Evolutionary conservation across 2,113 vertebrate species (phyloP).

Genomic region (Megalops atlanticus): DNA sequence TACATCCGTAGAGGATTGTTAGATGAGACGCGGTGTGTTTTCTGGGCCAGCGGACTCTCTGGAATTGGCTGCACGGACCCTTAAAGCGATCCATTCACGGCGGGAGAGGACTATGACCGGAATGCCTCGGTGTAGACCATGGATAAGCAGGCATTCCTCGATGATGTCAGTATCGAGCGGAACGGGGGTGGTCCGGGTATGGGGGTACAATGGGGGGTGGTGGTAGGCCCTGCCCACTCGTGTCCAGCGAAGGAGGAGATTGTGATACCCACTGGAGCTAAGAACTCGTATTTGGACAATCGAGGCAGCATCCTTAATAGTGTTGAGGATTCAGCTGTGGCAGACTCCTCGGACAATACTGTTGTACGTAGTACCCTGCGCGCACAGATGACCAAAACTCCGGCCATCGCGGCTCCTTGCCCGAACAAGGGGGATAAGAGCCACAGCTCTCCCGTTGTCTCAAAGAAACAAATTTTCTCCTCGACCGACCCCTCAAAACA

Average conservation of each 20-base stretch:
- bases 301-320: neutral
- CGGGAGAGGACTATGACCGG: slow-evolving; percentile 62
- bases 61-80: slow-evolving; percentile 37
- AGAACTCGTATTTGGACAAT: slow-evolving; percentile 30
- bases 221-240: slow-evolving; percentile 4
- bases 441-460: neutral
- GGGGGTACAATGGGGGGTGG: neutral
- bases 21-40: slow-evolving; percentile 48
- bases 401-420: neutral
- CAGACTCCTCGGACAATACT: neutral
- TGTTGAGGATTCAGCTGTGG: no score
- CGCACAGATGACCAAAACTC: slow-evolving; percentile 52
- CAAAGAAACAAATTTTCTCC: slow-evolving; percentile 16
- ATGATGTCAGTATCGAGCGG: slow-evolving; percentile 15
- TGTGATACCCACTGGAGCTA: slow-evolving; percentile 24
- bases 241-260: slow-evolving; percentile 34
- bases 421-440: slow-evolving; percentile 22
- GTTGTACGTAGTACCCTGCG: neutral
- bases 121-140: slow-evolving; percentile 58
- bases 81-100: slow-evolving; percentile 33
- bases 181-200: slow-evolving; percentile 21
- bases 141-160: slow-evolving; percentile 59
- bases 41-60: slow-evolving; percentile 43
- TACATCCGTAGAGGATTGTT: no score
- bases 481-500: neutral